Base-by-base conservation (phyloP, 2,113 vertebrate species). In the Callocephalon fimbriatum region DNA sequence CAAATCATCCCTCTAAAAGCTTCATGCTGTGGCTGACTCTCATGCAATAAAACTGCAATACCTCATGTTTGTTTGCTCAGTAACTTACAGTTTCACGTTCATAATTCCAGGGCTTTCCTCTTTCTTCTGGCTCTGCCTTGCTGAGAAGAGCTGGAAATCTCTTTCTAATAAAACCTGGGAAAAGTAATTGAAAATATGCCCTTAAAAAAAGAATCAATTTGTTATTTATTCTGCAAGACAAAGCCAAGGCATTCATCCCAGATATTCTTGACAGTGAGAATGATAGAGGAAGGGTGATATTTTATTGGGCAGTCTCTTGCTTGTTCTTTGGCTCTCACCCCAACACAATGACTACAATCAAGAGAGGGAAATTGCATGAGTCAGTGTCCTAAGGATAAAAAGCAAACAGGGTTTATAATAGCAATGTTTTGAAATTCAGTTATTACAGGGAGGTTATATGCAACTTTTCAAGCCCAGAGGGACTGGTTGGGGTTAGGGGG, bases 291-390 rank as follows among this genome's bases (percentile, higher is more conserved):
- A 92, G 37, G 26, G 72, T 82, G 58, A 45, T 90, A 80, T 84
- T 96, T 96, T 94, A 86, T 59, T 94, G 93, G 85, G 47, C 54
- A 97, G 53, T 44, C 53, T 87, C 63, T 91, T 93, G 15, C 40
- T 92, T 95, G 48, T 91, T 50, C 81, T 89, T 50, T 93, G 77
- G 15, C 48, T 85, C 59, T 95, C 59, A 95, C 48, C 31, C 44
- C 37, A 87, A 29, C 40, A 61, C 45, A 95, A 79, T 93, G 68
- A 91, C 79, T 97, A 75, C 95, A 89, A 74, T 90, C 91, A 89
- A 54, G 80, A 67, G 84, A 67, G 38, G 68, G 54, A 97, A 97
- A 96, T 95, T 96, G n/a, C 68, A 54, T 80, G 35, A 83, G 80
- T 92, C 72, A 73, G 18, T 92, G 42, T 89, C 74, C 68, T 90